phyloP scores from a whole-genome alignment of 1,140 invertebrate genomes.

The Trichonephila clavata region DNA sequence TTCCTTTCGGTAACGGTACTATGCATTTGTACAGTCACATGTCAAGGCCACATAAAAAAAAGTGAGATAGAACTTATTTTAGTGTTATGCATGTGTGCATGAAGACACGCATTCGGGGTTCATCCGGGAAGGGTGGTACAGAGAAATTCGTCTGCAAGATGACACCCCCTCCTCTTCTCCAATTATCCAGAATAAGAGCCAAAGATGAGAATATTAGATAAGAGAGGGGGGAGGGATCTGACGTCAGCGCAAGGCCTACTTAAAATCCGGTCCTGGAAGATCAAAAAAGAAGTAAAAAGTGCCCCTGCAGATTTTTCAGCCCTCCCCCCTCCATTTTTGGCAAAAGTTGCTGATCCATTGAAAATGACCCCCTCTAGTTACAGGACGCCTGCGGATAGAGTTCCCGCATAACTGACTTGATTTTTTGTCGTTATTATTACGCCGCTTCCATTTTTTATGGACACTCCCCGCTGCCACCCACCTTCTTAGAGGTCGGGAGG shows the following conservation, averaged over 20 bases:
- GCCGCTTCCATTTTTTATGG: not conserved
- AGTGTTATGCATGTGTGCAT: not conserved
- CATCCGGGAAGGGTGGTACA: slow-evolving; percentile 35
- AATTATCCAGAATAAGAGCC: not conserved
- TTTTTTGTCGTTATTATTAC: not conserved
- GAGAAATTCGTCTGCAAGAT: not conserved
- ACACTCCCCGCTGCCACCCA: slow-evolving; percentile 17
- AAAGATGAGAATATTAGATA: slow-evolving; percentile 10
- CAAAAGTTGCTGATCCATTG: slow-evolving; percentile 19
- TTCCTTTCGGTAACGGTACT: slow-evolving; percentile 8
- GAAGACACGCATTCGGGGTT: slow-evolving; percentile 6
- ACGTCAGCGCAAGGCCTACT: slow-evolving; percentile 12
- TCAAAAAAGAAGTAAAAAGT: slow-evolving; percentile 8
- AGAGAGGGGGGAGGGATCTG: not conserved
- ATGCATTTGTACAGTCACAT: not conserved
- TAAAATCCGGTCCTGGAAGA: not conserved
- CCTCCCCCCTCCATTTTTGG: not conserved
- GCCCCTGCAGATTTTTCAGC: slow-evolving; percentile 6
- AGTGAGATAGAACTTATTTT: not conserved
- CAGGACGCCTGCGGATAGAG: slow-evolving; percentile 7
- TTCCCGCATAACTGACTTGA: slow-evolving; percentile 33
- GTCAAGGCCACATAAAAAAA: not conserved
- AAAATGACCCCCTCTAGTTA: slow-evolving; percentile 21
- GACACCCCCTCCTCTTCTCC: not conserved
- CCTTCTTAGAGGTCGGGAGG: slow-evolving; percentile 20